Conservation (phyloP, 2,888 invertebrate species). For the Pammene aurita region DNA sequence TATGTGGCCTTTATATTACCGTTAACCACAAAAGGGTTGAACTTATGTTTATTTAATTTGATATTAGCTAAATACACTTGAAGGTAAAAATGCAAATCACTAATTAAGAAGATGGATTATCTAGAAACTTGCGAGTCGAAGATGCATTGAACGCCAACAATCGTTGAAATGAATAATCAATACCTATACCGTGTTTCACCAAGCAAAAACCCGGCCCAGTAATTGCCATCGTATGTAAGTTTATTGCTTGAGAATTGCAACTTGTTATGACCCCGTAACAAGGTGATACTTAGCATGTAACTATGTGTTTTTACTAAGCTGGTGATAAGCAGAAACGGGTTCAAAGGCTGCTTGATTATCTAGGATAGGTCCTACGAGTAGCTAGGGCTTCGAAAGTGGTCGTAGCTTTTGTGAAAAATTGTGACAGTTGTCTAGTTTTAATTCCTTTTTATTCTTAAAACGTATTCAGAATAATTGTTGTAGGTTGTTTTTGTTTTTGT, state of each 20-base stretch:
- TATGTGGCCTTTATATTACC: too few relatives aligned
- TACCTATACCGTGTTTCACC: conserved; percentile 16
- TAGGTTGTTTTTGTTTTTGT: too few relatives aligned
- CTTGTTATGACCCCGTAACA: conserved; percentile 22
- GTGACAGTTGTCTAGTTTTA: too few relatives aligned
- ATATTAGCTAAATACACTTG: not conserved
- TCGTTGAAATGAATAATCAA: conserved; percentile 30
- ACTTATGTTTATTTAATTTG: too few relatives aligned
- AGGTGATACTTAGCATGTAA: conserved; percentile 30
- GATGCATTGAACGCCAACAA: conserved; percentile 14
- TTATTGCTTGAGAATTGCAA: conserved; percentile 34
- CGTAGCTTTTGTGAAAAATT: not conserved
- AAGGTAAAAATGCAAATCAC: not conserved
- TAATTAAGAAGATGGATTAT: not conserved
- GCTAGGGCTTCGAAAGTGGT: not conserved
- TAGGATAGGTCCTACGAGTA: too few relatives aligned
- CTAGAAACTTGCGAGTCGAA: not conserved
- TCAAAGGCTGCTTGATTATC: conserved; percentile 3
- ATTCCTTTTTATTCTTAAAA: too few relatives aligned
- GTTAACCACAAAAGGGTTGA: too few relatives aligned
- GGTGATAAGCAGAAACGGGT: conserved; percentile 8
- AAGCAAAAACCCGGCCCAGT: conserved; percentile 22
- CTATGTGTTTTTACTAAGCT: conserved; percentile 24
- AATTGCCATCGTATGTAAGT: conserved; percentile 31
- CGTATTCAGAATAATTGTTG: too few relatives aligned